Evolutionary conservation across 2,888 invertebrate species (phyloP), one percentile per base, ranked within the genome.

Genomic region (Tineola bisselliella): DNA sequence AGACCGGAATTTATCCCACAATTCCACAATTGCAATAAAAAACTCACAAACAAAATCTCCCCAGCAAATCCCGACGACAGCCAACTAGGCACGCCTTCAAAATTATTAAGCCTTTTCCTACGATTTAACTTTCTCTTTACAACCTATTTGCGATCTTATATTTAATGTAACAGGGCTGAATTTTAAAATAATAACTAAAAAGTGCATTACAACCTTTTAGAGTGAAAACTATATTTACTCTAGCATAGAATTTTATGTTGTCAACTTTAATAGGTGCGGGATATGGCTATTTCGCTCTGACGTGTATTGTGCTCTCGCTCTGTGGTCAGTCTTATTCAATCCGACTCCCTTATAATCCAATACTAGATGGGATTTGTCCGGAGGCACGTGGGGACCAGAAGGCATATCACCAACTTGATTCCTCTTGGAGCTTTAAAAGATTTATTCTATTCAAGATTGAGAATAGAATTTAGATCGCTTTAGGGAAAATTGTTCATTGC

Each of bases 41-140:
- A 84, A 84, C 77, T 74, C 75, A 31, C 31, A 18, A 70, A 76
- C 79, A 79, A 83, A 60, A 82, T 81, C 81, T 76, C 73, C 68
- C 30, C 80, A 5, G 58, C 62, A 62, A 83, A 86, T 84, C 84
- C 84, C 72, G 64, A 68, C 71, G 72, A 75, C 79, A 70, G 72
- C 74, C 82, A 84, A 81, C 82, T 78, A 80, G 76, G 81, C 84
- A 87, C 84, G 86, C 80, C 79, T 81, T 79, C 75, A 71, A 84
- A 83, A 83, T 84, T 76, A 78, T 77, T 84, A 84, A 83, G 76
- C 81, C 76, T 79, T 79, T 79, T 76, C 66, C 58, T 5, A 33
- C 19, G 25, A 54, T 25, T 25, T 54, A n/a, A 25, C 54, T 8
- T 19, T 11, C 54, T 4, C 18, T 12, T 1, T 25, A 2, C n/a